These are phyloP conservation scores for Dolichoris vasculosae DNA, from an alignment of 1,140 invertebrate species.

Conservation along the genomic window DNA sequence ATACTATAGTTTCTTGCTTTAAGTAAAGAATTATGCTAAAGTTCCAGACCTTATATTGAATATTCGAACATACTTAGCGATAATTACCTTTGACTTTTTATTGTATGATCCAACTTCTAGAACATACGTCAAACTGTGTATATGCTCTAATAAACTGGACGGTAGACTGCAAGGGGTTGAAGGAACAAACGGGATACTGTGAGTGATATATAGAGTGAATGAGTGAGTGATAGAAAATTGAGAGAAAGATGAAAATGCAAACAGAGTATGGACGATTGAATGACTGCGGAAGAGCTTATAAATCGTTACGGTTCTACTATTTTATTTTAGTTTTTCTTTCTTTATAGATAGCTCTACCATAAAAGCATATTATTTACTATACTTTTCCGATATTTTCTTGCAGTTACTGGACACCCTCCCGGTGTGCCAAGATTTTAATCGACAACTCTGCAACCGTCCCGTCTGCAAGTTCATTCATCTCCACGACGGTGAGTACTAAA, in stretches of 20 bases:
- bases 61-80: constrained; percentile 66
- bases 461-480: constrained; percentile 97
- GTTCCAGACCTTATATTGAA: constrained; percentile 52
- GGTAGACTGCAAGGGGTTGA: constrained; percentile 49
- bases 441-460: constrained; percentile 93
- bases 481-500: constrained; percentile 86
- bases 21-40: not conserved
- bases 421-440: constrained; percentile 99
- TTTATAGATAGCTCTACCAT: not conserved
- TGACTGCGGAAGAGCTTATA: not conserved
- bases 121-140: constrained; percentile 69
- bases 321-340: constrained; percentile 42
- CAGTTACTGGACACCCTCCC: constrained; percentile 99
- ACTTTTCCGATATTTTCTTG: constrained; percentile 77
- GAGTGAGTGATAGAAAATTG: constrained; percentile 5
- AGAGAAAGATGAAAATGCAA: constrained; percentile 18
- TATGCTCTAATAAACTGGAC: constrained; percentile 73
- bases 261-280: not conserved
- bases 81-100: constrained; percentile 70
- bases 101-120: constrained; percentile 69
- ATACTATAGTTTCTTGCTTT: not conserved
- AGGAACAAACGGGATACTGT: constrained; percentile 52
- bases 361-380: constrained; percentile 56
- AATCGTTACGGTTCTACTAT: constrained; percentile 19
- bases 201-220: constrained; percentile 25